phyloP scores from a whole-genome alignment of 2,888 invertebrate genomes.

The Buathra laborator region DNA sequence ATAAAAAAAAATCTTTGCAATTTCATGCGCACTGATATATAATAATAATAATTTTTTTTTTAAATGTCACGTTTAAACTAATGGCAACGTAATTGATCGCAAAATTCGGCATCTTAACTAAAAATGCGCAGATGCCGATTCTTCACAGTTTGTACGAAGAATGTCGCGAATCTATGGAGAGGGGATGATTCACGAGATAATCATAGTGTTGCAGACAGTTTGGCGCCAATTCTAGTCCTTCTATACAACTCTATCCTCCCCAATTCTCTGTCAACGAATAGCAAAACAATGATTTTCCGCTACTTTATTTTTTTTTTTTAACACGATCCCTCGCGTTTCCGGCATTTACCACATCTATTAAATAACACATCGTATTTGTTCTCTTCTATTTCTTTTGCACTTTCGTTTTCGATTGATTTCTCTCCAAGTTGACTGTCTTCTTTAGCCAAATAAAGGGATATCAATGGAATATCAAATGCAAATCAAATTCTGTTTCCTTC shows the following conservation, averaged over 20 bases:
- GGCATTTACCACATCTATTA: neutral
- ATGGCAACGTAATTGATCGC: neutral
- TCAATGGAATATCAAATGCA: too few relatives aligned
- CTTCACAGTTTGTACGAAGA: neutral
- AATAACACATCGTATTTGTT: neutral
- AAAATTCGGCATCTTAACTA: neutral
- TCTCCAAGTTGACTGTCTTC: neutral
- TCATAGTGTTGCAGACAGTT: constrained; percentile 77
- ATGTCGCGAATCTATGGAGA: constrained; percentile 36
- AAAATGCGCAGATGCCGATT: neutral
- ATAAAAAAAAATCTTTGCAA: too few relatives aligned
- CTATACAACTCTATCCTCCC: constrained; percentile 4
- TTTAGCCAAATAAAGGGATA: too few relatives aligned
- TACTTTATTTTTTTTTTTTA: constrained; percentile 15
- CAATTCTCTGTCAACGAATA: constrained; percentile 7
- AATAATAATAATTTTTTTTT: neutral
- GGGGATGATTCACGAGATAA: constrained; percentile 72
- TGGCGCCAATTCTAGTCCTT: constrained; percentile 76
- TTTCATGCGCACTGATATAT: too few relatives aligned
- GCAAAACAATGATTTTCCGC: constrained; percentile 21
- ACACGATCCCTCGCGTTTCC: neutral
- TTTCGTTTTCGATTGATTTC: neutral
- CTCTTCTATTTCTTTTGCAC: neutral
- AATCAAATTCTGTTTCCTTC: too few relatives aligned
- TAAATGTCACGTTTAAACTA: neutral